Evolutionary conservation across 2,888 invertebrate species (phyloP).

Genomic region (Eledona agricola): DNA sequence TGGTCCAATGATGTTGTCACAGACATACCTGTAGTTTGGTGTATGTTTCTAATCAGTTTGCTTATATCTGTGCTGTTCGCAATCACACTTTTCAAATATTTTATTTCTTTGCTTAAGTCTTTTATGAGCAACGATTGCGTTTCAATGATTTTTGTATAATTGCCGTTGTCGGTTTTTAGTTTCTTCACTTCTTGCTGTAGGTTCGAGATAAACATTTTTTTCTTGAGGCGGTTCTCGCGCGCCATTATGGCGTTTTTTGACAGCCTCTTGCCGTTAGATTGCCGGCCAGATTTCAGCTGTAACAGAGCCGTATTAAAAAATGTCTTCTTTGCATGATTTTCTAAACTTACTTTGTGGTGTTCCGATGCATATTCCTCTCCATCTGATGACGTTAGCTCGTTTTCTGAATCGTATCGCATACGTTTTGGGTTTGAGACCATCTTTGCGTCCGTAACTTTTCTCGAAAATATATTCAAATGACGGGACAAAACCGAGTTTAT

Average conservation of each 20-base stretch:
- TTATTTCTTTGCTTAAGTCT: conserved; percentile 65
- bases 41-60: conserved; percentile 63
- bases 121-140: conserved; percentile 63
- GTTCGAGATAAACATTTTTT: conserved; percentile 68
- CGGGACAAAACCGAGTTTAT: too few relatives aligned
- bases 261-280: conserved; percentile 61
- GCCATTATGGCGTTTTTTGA: conserved; percentile 71
- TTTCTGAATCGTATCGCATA: conserved; percentile 40
- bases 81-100: conserved; percentile 66
- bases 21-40: conserved; percentile 57
- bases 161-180: conserved; percentile 63
- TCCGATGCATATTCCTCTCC: conserved; percentile 31
- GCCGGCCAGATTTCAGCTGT: conserved; percentile 35
- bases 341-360: conserved; percentile 33
- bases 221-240: conserved; percentile 69
- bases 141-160: conserved; percentile 62
- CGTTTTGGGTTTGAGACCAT: conserved; percentile 40
- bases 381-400: conserved; percentile 35
- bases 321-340: conserved; percentile 30
- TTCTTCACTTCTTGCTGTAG: conserved; percentile 65
- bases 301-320: conserved; percentile 35
- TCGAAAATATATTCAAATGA: too few relatives aligned
- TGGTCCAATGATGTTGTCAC: conserved; percentile 57
- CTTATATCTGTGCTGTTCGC: conserved; percentile 66
- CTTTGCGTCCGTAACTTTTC: too few relatives aligned